These are phyloP conservation scores for Gonatopus flavifemur DNA, from an alignment of 1,140 invertebrate species.

Conservation along the genomic window DNA sequence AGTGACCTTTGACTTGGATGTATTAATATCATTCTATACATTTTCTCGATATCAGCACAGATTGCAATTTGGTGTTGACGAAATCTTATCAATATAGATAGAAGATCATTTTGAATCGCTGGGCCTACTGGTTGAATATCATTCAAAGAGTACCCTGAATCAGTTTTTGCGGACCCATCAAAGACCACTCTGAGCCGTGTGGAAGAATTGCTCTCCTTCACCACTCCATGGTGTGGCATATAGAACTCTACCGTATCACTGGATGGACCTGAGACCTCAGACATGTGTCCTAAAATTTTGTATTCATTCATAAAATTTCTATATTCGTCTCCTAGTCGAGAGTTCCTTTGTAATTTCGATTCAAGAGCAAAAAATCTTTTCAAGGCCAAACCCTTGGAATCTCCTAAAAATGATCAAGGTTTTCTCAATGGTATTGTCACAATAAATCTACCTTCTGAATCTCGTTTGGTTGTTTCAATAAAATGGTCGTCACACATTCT, in stretches of 20 bases:
- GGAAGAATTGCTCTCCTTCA: neutral
- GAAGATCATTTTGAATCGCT: neutral
- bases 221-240: conserved; percentile 3
- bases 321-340: conserved; percentile 2
- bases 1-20: neutral
- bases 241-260: neutral
- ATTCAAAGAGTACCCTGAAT: neutral
- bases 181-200: neutral
- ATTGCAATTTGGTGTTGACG: neutral
- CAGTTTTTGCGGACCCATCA: neutral
- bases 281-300: neutral
- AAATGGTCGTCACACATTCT: conserved; percentile 12
- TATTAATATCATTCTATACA: conserved; percentile 1
- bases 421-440: conserved; percentile 10
- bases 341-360: neutral
- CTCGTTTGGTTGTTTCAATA: neutral
- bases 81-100: neutral
- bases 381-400: conserved; percentile 2
- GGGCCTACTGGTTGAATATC: neutral
- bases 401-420: conserved; percentile 3
- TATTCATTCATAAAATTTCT: conserved; percentile 10
- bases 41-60: neutral
- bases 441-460: conserved; percentile 3
- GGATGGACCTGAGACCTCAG: neutral
- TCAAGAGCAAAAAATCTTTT: conserved; percentile 9